Conservation (phyloP, 2,797 vertebrate genomes). For the Hyperoplus lanceolatus region DNA sequence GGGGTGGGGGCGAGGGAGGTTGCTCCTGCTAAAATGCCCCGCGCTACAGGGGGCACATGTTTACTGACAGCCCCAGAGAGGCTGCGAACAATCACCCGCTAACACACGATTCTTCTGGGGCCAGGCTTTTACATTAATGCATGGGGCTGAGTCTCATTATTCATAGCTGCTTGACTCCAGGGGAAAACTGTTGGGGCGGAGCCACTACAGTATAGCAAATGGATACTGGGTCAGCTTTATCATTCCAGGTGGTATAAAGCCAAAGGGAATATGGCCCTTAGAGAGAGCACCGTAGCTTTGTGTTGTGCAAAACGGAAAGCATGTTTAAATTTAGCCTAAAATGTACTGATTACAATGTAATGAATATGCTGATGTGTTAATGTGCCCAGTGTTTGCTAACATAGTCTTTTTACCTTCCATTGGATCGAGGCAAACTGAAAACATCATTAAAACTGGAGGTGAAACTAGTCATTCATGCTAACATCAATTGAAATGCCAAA, state of each 20-base stretch:
- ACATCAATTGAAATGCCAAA: slow-evolving; percentile 24
- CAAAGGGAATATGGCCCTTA: slow-evolving; percentile 71
- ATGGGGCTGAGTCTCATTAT: slow-evolving; percentile 83
- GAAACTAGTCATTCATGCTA: slow-evolving; percentile 1
- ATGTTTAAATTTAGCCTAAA: slow-evolving; percentile 68
- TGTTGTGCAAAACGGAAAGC: slow-evolving; percentile 59
- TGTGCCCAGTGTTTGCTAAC: slow-evolving; percentile 8
- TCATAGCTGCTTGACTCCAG: slow-evolving; percentile 80
- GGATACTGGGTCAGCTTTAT: slow-evolving; percentile 79
- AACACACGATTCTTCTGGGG: slow-evolving; percentile 77
- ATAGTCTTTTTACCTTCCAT: slow-evolving; percentile 22
- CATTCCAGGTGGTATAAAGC: slow-evolving; percentile 77
- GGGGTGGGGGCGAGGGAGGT: slow-evolving; percentile 58
- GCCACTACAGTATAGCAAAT: slow-evolving; percentile 69
- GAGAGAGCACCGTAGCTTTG: slow-evolving; percentile 53
- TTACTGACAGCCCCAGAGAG: slow-evolving; percentile 85
- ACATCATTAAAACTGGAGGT: background rate
- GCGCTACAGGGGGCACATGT: slow-evolving; percentile 81
- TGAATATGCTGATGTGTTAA: slow-evolving; percentile 54
- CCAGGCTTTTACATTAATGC: slow-evolving; percentile 83
- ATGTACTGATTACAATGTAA: slow-evolving; percentile 52
- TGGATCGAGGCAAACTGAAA: slow-evolving; percentile 6
- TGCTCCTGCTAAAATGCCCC: slow-evolving; percentile 73
- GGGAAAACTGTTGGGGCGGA: slow-evolving; percentile 71
- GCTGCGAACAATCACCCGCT: slow-evolving; percentile 84